These are phyloP conservation scores for Acrobasis suavella DNA, from an alignment of 2,888 invertebrate species.

Conservation along the genomic window DNA sequence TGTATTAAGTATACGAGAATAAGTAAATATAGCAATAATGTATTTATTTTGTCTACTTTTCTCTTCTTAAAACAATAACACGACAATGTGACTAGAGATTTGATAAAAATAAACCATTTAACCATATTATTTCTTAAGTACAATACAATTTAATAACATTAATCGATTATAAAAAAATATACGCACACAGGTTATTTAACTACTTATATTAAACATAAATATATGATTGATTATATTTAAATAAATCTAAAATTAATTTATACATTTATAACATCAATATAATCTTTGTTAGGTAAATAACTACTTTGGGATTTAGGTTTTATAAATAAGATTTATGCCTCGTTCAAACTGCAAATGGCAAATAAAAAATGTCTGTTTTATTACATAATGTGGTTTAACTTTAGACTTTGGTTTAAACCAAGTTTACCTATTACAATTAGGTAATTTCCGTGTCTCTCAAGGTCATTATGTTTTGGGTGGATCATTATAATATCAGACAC, in stretches of 20 bases:
- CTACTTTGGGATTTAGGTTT: background rate
- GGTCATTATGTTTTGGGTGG: too few relatives aligned
- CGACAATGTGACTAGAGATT: background rate
- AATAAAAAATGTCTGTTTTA: too few relatives aligned
- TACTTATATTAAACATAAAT: conserved; percentile 3
- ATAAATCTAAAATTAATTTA: background rate
- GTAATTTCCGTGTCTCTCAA: too few relatives aligned
- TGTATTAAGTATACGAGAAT: too few relatives aligned
- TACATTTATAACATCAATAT: conserved; percentile 7
- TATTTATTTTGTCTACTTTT: background rate
- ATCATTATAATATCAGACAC: too few relatives aligned
- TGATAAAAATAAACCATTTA: background rate
- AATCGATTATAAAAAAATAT: conserved; percentile 8
- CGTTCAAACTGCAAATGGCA: background rate
- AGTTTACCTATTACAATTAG: too few relatives aligned
- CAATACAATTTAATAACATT: background rate
- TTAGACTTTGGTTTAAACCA: too few relatives aligned
- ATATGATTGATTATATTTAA: background rate
- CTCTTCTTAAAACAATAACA: background rate
- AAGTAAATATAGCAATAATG: background rate
- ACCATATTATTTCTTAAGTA: background rate
- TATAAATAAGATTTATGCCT: background rate
- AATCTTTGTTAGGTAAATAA: background rate
- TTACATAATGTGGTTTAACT: too few relatives aligned
- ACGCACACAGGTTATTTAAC: conserved; percentile 2